Conservation (phyloP, 2,888 invertebrate genomes). For the Congeria kusceri region DNA sequence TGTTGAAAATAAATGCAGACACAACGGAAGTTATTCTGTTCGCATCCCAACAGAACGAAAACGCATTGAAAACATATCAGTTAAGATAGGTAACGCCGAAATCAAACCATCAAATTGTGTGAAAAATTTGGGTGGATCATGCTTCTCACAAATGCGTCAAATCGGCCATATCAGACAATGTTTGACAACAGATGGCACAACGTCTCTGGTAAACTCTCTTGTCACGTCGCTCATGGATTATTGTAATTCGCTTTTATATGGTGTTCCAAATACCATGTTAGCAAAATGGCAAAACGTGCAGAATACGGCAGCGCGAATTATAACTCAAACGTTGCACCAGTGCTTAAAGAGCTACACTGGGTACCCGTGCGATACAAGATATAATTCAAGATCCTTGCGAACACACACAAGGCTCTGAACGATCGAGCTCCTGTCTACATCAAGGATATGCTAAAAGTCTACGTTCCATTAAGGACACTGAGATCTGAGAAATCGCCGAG, state of each 20-base stretch:
- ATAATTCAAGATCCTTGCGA: too few species aligned
- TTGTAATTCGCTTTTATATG: slow-evolving; percentile 17
- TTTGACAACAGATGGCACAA: slow-evolving; percentile 16
- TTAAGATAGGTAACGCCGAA: background rate
- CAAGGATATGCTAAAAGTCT: background rate
- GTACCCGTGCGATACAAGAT: too few species aligned
- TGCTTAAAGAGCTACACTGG: too few species aligned
- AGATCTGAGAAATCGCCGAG: background rate
- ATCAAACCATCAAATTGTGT: slow-evolving; percentile 16
- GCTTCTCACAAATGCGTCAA: slow-evolving; percentile 27
- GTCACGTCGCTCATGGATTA: slow-evolving; percentile 27
- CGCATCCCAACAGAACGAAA: too few species aligned
- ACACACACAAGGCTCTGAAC: too few species aligned
- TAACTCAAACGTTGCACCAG: background rate
- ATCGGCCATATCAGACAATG: slow-evolving; percentile 40
- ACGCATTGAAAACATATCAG: too few species aligned
- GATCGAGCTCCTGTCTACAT: too few species aligned
- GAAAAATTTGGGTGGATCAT: slow-evolving; percentile 28
- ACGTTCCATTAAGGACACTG: slow-evolving; percentile 1
- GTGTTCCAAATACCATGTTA: slow-evolving; percentile 1
- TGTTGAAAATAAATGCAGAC: slow-evolving; percentile 38
- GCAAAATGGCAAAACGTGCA: background rate
- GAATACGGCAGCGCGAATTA: slow-evolving; percentile 1
- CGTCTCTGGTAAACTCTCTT: slow-evolving; percentile 26
- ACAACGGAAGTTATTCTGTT: slow-evolving; percentile 36